Evolutionary conservation across 2,797 vertebrate species (phyloP).

Genomic region (Argentina silus): DNA sequence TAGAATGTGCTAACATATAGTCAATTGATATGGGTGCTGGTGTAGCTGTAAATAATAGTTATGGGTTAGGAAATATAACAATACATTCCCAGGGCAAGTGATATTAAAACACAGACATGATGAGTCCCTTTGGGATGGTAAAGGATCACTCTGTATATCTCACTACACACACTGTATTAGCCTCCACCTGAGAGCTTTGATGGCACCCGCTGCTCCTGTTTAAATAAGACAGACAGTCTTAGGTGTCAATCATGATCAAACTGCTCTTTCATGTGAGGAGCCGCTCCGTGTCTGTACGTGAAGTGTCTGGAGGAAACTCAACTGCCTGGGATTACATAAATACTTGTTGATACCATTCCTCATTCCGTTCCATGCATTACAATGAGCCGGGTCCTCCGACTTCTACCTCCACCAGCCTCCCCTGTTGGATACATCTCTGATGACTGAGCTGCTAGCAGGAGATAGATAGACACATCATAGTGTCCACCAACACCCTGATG

Average conservation of each 20-base stretch:
- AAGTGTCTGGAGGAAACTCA: not conserved
- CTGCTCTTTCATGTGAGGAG: not conserved
- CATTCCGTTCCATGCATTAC: too few species aligned
- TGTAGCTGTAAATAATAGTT: not conserved
- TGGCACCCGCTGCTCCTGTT: not conserved
- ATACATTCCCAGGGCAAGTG: not conserved
- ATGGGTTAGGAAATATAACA: not conserved
- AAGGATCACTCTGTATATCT: not conserved
- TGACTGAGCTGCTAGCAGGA: not conserved
- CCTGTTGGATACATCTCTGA: too few species aligned
- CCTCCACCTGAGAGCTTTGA: not conserved
- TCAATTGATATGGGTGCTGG: conserved; percentile 43
- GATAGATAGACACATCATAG: not conserved
- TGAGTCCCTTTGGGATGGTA: not conserved
- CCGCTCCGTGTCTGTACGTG: not conserved
- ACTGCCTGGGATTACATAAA: not conserved
- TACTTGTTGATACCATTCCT: not conserved
- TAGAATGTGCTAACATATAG: conserved; percentile 2
- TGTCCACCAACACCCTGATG: not conserved
- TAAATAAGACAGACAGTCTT: not conserved
- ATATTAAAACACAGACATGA: not conserved
- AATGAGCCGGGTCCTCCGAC: too few species aligned
- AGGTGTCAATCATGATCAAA: not conserved
- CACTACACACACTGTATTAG: not conserved
- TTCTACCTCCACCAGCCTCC: too few species aligned